Conservation (phyloP, 2,888 invertebrate genomes). For the Agonopterix arenella region DNA sequence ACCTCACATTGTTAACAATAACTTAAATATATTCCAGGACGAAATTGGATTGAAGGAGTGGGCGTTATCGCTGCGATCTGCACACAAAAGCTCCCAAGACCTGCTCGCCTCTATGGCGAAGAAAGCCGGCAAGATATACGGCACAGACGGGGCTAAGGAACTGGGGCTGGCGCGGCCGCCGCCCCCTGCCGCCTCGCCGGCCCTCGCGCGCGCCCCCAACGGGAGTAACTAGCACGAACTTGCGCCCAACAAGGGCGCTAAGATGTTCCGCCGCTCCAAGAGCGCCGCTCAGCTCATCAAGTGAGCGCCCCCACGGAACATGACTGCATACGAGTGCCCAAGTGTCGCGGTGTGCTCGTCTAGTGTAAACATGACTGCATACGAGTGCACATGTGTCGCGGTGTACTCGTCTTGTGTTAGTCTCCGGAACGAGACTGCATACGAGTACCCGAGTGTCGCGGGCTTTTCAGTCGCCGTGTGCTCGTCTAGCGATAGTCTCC, state of each 20-base stretch:
- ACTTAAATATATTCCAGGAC: conserved; percentile 76
- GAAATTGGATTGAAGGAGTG: conserved; percentile 99
- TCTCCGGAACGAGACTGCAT: background rate
- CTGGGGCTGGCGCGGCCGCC: conserved; percentile 32
- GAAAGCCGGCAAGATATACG: conserved; percentile 99
- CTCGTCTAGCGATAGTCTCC: conserved; percentile 62
- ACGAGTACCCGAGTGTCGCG: too few species aligned
- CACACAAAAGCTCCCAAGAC: conserved; percentile 97
- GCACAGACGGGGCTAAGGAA: conserved; percentile 80
- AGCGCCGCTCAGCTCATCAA: conserved; percentile 75
- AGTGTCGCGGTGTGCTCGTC: background rate
- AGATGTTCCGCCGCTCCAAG: conserved; percentile 76
- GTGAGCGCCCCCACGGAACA: conserved; percentile 30
- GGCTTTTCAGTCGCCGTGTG: background rate
- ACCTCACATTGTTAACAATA: too few species aligned
- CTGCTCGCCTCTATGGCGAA: conserved; percentile 97
- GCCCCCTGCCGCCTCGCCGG: conserved; percentile 36
- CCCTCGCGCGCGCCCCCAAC: conserved; percentile 50
- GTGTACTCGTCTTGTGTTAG: background rate
- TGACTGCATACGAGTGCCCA: background rate
- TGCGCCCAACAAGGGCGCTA: conserved; percentile 71
- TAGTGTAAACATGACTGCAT: background rate
- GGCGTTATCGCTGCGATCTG: conserved; percentile 95
- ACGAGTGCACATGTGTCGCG: background rate
- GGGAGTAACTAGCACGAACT: conserved; percentile 73